Evolutionary conservation across 2,888 invertebrate species (phyloP).

Genomic region (Mayetiola destructor): DNA sequence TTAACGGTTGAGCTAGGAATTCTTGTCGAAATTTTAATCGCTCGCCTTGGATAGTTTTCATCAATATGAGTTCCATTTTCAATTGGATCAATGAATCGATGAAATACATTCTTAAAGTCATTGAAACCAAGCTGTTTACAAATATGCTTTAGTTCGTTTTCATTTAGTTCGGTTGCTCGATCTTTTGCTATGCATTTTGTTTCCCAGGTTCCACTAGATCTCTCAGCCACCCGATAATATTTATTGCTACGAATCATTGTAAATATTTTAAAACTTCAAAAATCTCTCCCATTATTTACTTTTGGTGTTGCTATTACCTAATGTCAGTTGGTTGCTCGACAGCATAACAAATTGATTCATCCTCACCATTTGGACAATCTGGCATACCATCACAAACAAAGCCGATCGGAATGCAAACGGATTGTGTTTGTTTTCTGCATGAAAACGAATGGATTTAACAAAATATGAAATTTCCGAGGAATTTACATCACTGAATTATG

Average conservation of each 20-base stretch:
- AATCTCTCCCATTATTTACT: background rate
- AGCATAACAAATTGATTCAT: slow-evolving; percentile 50
- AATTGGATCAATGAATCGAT: no score
- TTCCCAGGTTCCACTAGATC: slow-evolving; percentile 55
- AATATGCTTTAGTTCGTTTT: slow-evolving; percentile 41
- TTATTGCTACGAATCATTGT: slow-evolving; percentile 33
- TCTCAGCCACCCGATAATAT: slow-evolving; percentile 50
- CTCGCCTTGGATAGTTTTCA: no score
- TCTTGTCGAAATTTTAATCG: no score
- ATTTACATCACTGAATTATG: background rate
- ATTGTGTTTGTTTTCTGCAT: slow-evolving; percentile 24
- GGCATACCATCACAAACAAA: slow-evolving; percentile 59
- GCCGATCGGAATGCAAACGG: slow-evolving; percentile 55
- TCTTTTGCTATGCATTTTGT: slow-evolving; percentile 50
- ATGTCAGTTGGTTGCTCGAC: slow-evolving; percentile 30
- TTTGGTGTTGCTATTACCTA: slow-evolving; percentile 24
- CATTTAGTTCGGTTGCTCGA: slow-evolving; percentile 38
- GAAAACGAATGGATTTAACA: no score
- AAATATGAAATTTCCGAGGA: background rate
- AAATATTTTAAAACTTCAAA: slow-evolving; percentile 10
- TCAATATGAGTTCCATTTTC: no score
- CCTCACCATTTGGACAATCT: slow-evolving; percentile 61
- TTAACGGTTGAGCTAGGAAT: no score
- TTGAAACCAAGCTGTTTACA: slow-evolving; percentile 48
- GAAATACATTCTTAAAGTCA: no score